Evolutionary conservation across 2,113 vertebrate genomes (phyloP), one percentile per base, ranked within the genome.

Genomic region (Vulpes ferrilata): DNA sequence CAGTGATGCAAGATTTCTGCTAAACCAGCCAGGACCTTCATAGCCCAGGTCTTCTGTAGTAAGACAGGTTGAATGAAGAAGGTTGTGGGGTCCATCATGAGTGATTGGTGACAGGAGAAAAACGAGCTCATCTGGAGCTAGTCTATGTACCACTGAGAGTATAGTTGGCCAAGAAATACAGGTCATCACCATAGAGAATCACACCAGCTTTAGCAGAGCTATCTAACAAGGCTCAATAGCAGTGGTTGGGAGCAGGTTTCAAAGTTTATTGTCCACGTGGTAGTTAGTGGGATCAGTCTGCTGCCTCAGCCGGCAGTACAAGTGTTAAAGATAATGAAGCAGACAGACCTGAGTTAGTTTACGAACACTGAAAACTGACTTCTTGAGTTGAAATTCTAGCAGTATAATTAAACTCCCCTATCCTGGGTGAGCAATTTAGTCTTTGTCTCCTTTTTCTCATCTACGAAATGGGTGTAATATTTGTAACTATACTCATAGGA

Each of bases 1-100:
- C 25, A 67, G 11, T 53, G 12, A 87, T 53, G 3, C 6, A 62
- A 53, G 15, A 59, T 35, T 23, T 78, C 57, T 79, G 17, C 30
- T 2, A 38, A 57, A 32, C 6, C n/a, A 76, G 23, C 2, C 20
- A 62, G 35, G 22, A 32, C 17, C 5, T 12, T 15, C 19, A 23
- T 0, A 5, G 6, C 6, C 16, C 17, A 84, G 30, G 10, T 38
- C 27, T 16, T 17, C 11, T 15, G 2, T 17, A 43, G 3, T 0
- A 69, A 7, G 69, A 7, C 6, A 27, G 7, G 38, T n/a, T 32
- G 5, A 82, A 74, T 59, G 5, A 65, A 78, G 53, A 59, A 78
- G 3, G 7, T 22, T 48, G 38, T 96, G 19, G 11, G 0, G 1
- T 32, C 12, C 88, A 11, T 27, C 59, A 20, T 11, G 20, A 22